Evolutionary conservation across 2,888 invertebrate species (phyloP), one percentile per base, ranked within the genome.

Genomic region (Baronia brevicornis): DNA sequence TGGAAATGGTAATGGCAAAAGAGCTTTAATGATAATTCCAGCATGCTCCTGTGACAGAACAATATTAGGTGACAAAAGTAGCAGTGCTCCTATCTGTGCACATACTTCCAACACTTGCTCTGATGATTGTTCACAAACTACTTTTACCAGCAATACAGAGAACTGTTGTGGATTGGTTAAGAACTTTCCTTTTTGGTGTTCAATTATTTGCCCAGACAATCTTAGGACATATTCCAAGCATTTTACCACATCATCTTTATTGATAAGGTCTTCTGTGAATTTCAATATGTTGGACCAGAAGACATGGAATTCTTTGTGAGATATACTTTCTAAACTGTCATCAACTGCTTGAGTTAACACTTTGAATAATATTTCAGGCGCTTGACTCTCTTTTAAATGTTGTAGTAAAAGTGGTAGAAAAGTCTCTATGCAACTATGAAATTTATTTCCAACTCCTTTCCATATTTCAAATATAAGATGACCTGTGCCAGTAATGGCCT

Each of bases 381-480:
- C 51, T 33, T 63, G 67, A 27, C 65, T 61, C 33, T 88, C 86
- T 42, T 77, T 72, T 1, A 94, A 61, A 18, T 88, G 85, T 38
- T 89, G 84, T 2, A 96, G 77, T 6, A 93, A 77, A 24, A 92
- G 64, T 17, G 88, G 87, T 2, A 96, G 63, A 49, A 94, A 89
- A 33, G 87, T 85, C 29, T 90, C 90, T 1, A 93, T 89, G 51
- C 91, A 91, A 43, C 92, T 95, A 63, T 98, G 96, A 59, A 97
- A 93, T 53, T 94, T 91, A 1, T 91, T 91, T 37, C 89, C 85
- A 0, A 95, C 90, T 14, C 97, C 97, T 57, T 90, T 90, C 22
- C 96, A 69, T 33, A 95, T 92, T 84, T 97, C 95, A 78, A 95
- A 97, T 34, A 98, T 82, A 10, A 98, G 84, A 48, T 91, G 90